Conservation (phyloP, 2,888 invertebrate species). For the Corythucha ciliata region DNA sequence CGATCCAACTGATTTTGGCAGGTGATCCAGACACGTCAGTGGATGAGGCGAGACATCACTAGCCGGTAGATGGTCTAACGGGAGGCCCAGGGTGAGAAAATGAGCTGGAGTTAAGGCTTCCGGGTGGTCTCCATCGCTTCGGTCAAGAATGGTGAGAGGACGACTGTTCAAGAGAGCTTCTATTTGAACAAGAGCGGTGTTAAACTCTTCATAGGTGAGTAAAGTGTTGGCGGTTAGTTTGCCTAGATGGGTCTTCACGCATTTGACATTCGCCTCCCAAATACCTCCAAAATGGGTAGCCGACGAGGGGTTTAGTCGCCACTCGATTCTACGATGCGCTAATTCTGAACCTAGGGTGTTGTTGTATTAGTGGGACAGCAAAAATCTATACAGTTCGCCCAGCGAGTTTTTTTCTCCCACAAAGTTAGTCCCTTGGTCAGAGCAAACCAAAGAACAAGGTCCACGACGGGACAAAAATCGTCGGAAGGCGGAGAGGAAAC, state of each 20-base stretch:
- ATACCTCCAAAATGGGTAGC: slow-evolving; percentile 1
- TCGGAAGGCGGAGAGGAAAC: not conserved
- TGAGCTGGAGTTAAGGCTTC: not conserved
- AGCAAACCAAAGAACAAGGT: not conserved
- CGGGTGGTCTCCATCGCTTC: not conserved
- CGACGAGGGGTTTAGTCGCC: not conserved
- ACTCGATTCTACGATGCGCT: not conserved
- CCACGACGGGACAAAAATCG: not conserved
- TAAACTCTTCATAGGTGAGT: no score
- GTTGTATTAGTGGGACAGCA: not conserved
- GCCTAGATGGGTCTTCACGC: not conserved
- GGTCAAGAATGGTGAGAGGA: not conserved
- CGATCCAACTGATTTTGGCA: not conserved
- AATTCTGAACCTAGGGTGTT: not conserved
- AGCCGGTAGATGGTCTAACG: not conserved
- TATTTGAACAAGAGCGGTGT: no score
- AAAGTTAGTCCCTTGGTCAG: not conserved
- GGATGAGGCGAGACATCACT: not conserved
- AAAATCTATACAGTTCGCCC: not conserved
- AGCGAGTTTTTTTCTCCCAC: not conserved
- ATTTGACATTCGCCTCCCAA: slow-evolving; percentile 2
- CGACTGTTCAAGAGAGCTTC: not conserved
- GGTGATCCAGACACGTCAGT: not conserved
- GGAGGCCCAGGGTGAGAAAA: not conserved
- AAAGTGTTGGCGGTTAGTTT: not conserved